A percentile compares a stretch with the other conserved stretches of the same genome.
Evolutionary conservation across 2,888 invertebrate species (phyloP).

Genomic region (Tipula confusa): DNA sequence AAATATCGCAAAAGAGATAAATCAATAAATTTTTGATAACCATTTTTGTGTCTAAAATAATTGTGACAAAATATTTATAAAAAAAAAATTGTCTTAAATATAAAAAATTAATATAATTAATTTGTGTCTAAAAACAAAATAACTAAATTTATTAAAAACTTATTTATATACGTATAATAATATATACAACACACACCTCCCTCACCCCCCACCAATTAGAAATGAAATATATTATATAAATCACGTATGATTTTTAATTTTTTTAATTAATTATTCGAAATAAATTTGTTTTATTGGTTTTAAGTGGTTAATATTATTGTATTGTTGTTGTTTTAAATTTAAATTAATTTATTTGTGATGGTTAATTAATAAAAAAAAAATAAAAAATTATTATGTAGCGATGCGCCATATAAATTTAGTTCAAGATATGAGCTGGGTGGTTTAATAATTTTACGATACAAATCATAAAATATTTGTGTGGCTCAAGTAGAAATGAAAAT

Average conservation of each 20-base stretch:
- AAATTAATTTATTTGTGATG: slow-evolving; percentile 8
- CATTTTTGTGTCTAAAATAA: background rate
- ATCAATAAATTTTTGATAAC: background rate
- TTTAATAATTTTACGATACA: background rate
- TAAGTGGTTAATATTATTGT: background rate
- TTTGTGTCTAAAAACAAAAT: slow-evolving; percentile 5
- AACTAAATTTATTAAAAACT: background rate
- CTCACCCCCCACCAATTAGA: background rate
- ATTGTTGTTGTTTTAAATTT: background rate
- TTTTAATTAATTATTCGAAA: background rate
- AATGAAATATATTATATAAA: background rate
- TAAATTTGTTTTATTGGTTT: background rate
- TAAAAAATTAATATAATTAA: background rate
- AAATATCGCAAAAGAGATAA: background rate
- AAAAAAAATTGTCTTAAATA: background rate
- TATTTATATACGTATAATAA: background rate
- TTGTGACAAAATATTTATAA: background rate
- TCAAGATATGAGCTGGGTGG: background rate
- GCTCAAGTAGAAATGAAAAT: background rate
- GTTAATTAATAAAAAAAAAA: background rate
- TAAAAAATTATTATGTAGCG: background rate
- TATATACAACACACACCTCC: background rate
- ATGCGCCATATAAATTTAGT: background rate
- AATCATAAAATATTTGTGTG: background rate
- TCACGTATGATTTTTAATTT: background rate